Percentiles rank a stretch among this genome's conserved stretches.
phyloP scores from a whole-genome alignment of 2,113 vertebrate species.

The Triplophysa dalaica region DNA sequence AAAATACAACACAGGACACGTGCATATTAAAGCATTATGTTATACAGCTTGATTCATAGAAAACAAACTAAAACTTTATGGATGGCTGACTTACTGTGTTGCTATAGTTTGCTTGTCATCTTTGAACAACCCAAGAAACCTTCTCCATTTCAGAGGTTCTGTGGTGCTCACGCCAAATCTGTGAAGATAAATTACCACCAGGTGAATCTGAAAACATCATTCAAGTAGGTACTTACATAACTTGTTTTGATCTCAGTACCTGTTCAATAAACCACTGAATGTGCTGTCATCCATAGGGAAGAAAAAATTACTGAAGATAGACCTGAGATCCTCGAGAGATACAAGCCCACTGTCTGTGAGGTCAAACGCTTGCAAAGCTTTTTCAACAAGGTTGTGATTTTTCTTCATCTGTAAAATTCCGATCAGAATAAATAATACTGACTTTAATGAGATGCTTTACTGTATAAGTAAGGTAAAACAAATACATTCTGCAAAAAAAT shows the following conservation, averaged over 20 bases:
- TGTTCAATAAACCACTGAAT: slow-evolving; percentile 76
- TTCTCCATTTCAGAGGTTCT: slow-evolving; percentile 62
- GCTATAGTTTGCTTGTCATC: slow-evolving; percentile 31
- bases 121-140: slow-evolving; percentile 62
- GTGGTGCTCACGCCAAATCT: slow-evolving; percentile 65
- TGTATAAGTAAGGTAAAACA: not conserved
- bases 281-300: slow-evolving; percentile 68
- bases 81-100: slow-evolving; percentile 48
- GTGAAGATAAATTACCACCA: not conserved
- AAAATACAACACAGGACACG: not conserved
- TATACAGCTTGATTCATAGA: not conserved
- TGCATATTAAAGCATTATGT: not conserved
- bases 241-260: slow-evolving; percentile 57
- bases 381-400: slow-evolving; percentile 61
- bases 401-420: slow-evolving; percentile 46
- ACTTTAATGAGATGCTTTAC: not conserved
- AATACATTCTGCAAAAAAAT: not conserved
- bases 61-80: not conserved
- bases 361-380: slow-evolving; percentile 73
- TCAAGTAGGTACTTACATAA: not conserved
- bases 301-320: slow-evolving; percentile 74
- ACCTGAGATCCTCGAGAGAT: slow-evolving; percentile 75
- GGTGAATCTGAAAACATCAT: not conserved
- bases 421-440: not conserved
- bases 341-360: slow-evolving; percentile 66